phyloP scores from a whole-genome alignment of 2,797 vertebrate genomes.

The Lophius americanus region DNA sequence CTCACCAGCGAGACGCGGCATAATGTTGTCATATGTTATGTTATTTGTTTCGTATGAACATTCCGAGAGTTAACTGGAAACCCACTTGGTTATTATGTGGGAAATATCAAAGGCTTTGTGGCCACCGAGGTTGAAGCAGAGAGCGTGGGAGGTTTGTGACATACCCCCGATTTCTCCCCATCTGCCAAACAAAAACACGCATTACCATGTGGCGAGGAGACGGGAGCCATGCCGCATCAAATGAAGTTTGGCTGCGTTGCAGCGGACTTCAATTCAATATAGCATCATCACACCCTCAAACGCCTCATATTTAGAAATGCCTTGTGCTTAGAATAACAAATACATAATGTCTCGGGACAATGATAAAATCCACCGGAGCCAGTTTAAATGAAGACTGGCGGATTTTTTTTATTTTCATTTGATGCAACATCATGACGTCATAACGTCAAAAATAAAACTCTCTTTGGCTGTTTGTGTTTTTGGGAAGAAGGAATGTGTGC shows the following conservation, averaged over 20 bases:
- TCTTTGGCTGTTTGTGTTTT: constrained; percentile 6
- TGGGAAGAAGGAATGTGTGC: constrained; percentile 53
- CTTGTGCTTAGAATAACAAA: background rate
- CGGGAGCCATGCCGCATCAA: constrained; percentile 1
- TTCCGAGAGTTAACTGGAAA: constrained; percentile 70
- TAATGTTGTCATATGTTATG: constrained; percentile 56
- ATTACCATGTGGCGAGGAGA: constrained; percentile 12
- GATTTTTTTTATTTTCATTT: background rate
- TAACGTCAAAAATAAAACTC: background rate
- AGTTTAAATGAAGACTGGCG: background rate
- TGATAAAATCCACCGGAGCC: background rate
- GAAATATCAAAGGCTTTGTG: constrained; percentile 68
- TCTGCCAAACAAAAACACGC: constrained; percentile 54
- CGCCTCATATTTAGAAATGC: background rate
- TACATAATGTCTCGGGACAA: background rate
- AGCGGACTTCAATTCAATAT: constrained; percentile 14
- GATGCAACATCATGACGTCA: background rate
- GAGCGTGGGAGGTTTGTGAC: constrained; percentile 74
- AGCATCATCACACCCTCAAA: constrained; percentile 20
- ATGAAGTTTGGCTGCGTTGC: constrained; percentile 16
- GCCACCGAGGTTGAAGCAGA: constrained; percentile 62
- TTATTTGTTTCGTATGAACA: constrained; percentile 73
- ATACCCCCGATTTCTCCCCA: constrained; percentile 48
- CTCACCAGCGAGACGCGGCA: constrained; percentile 30
- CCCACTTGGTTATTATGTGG: constrained; percentile 75